Conservation (phyloP, 2,113 vertebrate species). For the Crocuta crocuta region DNA sequence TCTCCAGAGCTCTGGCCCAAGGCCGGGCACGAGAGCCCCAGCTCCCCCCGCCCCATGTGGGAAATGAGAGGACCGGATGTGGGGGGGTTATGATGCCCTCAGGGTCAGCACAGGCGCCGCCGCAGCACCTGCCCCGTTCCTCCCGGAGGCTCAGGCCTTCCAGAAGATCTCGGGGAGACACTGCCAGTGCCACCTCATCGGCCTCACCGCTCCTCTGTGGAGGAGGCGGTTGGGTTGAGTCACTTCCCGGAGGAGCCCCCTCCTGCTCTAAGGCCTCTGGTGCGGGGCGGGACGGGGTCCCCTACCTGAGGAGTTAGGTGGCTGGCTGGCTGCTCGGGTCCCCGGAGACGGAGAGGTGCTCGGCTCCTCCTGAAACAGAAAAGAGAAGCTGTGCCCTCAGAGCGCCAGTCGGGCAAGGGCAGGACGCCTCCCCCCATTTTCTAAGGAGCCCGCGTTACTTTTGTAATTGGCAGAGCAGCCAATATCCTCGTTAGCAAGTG, state of each 20-base stretch:
- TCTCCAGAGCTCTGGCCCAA: neutral
- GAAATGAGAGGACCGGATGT: fast-evolving
- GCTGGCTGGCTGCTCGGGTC: constrained; percentile 90
- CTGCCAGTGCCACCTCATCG: fast-evolving
- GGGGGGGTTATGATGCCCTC: fast-evolving
- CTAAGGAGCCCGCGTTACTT: fast-evolving
- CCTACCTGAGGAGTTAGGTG: constrained; percentile 94
- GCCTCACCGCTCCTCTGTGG: neutral
- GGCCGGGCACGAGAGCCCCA: neutral
- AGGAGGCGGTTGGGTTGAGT: fast-evolving
- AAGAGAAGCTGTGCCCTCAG: constrained; percentile 26
- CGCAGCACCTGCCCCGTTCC: neutral
- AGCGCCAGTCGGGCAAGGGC: neutral
- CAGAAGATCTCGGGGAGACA: fast-evolving
- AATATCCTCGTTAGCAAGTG: neutral
- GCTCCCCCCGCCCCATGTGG: fast-evolving
- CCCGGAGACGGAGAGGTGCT: constrained; percentile 92
- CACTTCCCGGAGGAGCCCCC: fast-evolving
- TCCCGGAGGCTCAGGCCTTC: neutral
- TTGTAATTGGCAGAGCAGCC: neutral
- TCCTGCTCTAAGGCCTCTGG: too few species aligned
- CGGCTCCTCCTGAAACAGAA: constrained; percentile 92
- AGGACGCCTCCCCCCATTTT: neutral
- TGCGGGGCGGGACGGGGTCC: fast-evolving
- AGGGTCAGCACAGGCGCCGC: neutral